These are phyloP conservation scores for Agrypnus murinus DNA, from an alignment of 2,888 invertebrate species.

Conservation along the genomic window DNA sequence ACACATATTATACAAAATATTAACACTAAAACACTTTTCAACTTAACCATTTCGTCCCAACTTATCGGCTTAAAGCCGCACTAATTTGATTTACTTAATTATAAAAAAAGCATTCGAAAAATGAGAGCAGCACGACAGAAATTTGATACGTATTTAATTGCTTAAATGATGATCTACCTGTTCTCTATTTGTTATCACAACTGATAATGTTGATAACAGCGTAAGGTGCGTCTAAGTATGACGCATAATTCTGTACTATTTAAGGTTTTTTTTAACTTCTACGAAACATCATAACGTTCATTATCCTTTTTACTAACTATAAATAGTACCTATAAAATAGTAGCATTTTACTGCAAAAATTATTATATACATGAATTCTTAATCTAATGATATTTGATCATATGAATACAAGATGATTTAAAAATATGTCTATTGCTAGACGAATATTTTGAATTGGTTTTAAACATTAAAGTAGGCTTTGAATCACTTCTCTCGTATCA, in stretches of 20 bases:
- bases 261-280: background rate
- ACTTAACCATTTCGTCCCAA: conserved; percentile 26
- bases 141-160: conserved; percentile 31
- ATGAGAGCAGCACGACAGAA: background rate
- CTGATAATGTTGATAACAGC: conserved; percentile 45
- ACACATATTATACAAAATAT: conserved; percentile 6
- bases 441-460: too few species aligned
- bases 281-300: too few species aligned
- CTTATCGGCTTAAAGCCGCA: background rate
- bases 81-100: background rate
- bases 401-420: too few species aligned
- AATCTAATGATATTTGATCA: too few species aligned
- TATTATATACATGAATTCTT: too few species aligned
- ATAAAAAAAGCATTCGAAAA: conserved; percentile 9
- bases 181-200: conserved; percentile 46
- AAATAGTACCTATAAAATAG: too few species aligned
- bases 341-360: too few species aligned
- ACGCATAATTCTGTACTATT: conserved; percentile 30
- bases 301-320: too few species aligned
- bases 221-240: conserved; percentile 43
- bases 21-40: conserved; percentile 23
- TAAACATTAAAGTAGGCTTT: too few species aligned
- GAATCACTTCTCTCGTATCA: too few species aligned
- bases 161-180: conserved; percentile 38
- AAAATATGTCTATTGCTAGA: too few species aligned